Conservation (phyloP, 1,140 invertebrate species). For the Mya arenaria region DNA sequence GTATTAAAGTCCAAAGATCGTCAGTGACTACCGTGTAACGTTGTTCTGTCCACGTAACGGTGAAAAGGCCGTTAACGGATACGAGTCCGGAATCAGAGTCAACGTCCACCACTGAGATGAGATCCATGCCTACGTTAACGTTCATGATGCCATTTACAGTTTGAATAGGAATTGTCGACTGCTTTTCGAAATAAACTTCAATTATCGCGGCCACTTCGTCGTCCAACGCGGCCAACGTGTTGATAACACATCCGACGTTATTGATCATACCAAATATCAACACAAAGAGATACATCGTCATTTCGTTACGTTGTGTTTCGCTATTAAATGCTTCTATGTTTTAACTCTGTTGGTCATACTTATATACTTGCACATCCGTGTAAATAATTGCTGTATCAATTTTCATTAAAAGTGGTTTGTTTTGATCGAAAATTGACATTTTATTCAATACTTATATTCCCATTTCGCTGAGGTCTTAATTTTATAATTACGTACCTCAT, state of each 20-base stretch:
- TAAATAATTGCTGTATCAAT: too few species aligned
- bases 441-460: too few species aligned
- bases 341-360: too few species aligned
- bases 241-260: neutral
- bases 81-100: neutral
- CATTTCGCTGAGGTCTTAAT: too few species aligned
- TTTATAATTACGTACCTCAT: too few species aligned
- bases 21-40: conserved; percentile 2
- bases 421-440: too few species aligned
- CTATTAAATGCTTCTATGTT: too few species aligned
- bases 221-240: neutral
- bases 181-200: conserved; percentile 5
- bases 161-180: neutral
- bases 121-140: conserved; percentile 6
- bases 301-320: too few species aligned
- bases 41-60: conserved; percentile 18
- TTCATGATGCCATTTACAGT: neutral
- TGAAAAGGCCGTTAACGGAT: conserved; percentile 5
- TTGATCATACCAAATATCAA: too few species aligned
- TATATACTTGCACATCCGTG: too few species aligned
- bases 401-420: too few species aligned
- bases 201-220: neutral
- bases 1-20: neutral
- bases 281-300: too few species aligned
- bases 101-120: conserved; percentile 10